A percentile compares a stretch with the other conserved stretches of the same genome.
These are phyloP conservation scores for Ophion ellenae DNA, from an alignment of 2,888 invertebrate genomes.

Conservation along the genomic window DNA sequence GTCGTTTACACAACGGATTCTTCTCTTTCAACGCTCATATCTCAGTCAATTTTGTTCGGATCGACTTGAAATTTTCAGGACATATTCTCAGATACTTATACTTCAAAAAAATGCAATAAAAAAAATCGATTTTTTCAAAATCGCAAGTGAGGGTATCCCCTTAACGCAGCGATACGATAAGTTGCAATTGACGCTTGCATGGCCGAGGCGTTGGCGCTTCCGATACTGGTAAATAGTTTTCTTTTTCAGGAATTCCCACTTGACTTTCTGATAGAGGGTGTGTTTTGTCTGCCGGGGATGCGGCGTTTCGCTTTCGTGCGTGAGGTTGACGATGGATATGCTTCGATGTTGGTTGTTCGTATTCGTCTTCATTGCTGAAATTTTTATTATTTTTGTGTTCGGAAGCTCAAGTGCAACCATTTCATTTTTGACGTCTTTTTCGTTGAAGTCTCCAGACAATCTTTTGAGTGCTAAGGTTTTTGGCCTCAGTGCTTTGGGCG, in stretches of 20 bases:
- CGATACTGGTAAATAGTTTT: conserved; percentile 24
- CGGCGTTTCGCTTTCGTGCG: neutral
- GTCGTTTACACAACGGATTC: too few species aligned
- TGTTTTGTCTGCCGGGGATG: neutral
- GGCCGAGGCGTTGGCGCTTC: conserved; percentile 33
- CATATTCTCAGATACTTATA: too few species aligned
- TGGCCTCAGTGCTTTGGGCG: conserved; percentile 29
- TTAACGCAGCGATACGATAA: conserved; percentile 1
- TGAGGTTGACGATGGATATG: conserved; percentile 47
- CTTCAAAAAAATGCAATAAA: too few species aligned
- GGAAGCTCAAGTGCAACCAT: conserved; percentile 11
- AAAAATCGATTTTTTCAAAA: too few species aligned
- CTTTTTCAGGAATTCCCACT: conserved; percentile 13
- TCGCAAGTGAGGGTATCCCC: too few species aligned
- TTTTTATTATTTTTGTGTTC: conserved; percentile 48
- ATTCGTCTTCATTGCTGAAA: conserved; percentile 47
- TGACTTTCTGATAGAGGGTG: neutral
- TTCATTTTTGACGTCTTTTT: conserved; percentile 46
- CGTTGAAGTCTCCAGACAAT: conserved; percentile 35
- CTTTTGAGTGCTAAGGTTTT: conserved; percentile 53
- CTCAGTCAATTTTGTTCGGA: too few species aligned
- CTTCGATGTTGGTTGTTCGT: neutral
- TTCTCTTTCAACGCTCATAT: too few species aligned
- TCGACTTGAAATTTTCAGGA: too few species aligned
- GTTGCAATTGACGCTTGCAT: conserved; percentile 29